Evolutionary conservation across 2,113 vertebrate species (phyloP), one percentile per base, ranked within the genome.

Genomic region (Aptenodytes forsteri): DNA sequence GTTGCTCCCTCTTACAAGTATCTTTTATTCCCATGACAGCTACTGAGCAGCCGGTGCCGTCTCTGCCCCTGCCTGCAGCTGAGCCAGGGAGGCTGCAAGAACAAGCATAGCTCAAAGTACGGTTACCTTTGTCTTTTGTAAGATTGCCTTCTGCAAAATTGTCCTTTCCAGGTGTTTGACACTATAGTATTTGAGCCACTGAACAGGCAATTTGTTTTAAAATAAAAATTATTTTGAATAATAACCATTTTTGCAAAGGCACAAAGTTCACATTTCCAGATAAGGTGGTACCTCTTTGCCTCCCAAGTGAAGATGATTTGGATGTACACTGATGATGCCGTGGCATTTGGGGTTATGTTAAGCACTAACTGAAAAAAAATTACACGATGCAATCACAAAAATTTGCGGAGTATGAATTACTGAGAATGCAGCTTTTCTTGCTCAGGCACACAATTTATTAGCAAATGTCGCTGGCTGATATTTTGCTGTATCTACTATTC

Each of bases 321-420:
- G 5, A 36, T 7, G 8, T 1, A 3, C 32, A 0, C 36, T 17
- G 47, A 2, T 2, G 15, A 2, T n/a, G 47, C 44, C 3, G 0
- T 2, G 10, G 30, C 1, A 0, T 8, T 32, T 0, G 13, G 34
- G n/a, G 10, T 42, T 13, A 2, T 3, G 29, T 7, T 26, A 7
- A 30, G 3, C 44, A 27, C 27, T 1, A 19, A 1, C 40, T 44
- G 55, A 52, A 80, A 38, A 50, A 64, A 58, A 16, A 11, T 6
- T 6, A 26, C 13, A 6, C 6, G 8, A 8, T 16, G 25, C 23
- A 46, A 8, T 10, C n/a, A 32, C 52, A 23, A 58, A 22, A 16
- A 9, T 7, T 19, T 18, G 13, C 2, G 0, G 12, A 30, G 16
- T 23, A 50, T 4, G 13, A 50, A 30, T 19, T 64, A 40, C 71